Conservation (phyloP, 2,888 invertebrate genomes). For the Napeogenes sylphis region DNA sequence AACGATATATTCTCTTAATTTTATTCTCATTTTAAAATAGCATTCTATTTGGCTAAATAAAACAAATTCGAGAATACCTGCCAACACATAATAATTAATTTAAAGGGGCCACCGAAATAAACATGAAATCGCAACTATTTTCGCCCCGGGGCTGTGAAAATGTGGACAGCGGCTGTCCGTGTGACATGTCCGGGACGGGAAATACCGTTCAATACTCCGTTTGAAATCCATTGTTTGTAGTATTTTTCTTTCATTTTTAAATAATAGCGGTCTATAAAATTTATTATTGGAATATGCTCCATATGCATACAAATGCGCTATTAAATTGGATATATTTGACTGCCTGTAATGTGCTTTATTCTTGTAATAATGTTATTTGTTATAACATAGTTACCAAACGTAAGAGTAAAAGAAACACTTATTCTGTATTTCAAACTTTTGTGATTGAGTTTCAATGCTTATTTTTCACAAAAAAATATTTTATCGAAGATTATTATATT, state of each 20-base stretch:
- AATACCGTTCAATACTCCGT: slow-evolving; percentile 35
- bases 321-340: neutral
- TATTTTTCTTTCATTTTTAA: neutral
- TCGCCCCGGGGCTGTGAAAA: slow-evolving; percentile 50
- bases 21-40: too few relatives aligned
- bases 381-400: too few relatives aligned
- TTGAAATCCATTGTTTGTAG: slow-evolving; percentile 11
- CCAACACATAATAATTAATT: slow-evolving; percentile 36
- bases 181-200: slow-evolving; percentile 53
- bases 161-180: slow-evolving; percentile 41
- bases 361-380: too few relatives aligned
- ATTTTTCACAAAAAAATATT: too few relatives aligned
- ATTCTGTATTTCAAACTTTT: too few relatives aligned
- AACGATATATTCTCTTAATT: too few relatives aligned
- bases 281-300: neutral
- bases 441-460: too few relatives aligned
- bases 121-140: slow-evolving; percentile 56
- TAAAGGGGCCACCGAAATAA: slow-evolving; percentile 56
- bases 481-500: too few relatives aligned
- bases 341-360: too few relatives aligned
- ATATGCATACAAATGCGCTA: neutral
- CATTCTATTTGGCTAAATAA: slow-evolving; percentile 33
- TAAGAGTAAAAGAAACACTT: too few relatives aligned
- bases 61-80: slow-evolving; percentile 29
- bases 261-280: neutral